Base-by-base conservation (phyloP, 2,888 invertebrate species). In the Amphiduros pacificus region DNA sequence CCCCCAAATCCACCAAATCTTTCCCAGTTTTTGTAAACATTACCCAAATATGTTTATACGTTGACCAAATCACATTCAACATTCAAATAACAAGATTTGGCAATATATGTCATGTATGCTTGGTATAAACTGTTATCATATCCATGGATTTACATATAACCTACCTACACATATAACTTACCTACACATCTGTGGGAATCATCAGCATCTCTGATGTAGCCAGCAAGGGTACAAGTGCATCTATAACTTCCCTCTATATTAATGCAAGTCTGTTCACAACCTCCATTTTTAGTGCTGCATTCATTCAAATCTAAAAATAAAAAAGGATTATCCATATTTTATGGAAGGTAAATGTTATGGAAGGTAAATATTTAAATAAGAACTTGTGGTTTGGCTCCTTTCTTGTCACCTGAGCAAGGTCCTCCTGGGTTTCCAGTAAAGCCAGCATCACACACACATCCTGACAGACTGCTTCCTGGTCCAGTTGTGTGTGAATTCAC, bases 181-280 rank as follows among this genome's bases (percentile, higher is more conserved):
- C 44, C 44, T 20, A 44, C 44, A 44, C 44, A 44, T 22, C 22
- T 44, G 20, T 44, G n/a, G n/a, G 22, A 44, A n/a, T 44, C 44
- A 44, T 44, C 44, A n/a, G 22, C 20, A 17, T 44, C 44, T 17
- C 22, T 44, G n/a, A 44, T 22, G n/a, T 5, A 44, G 5, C 44
- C 44, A 44, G 44, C 44, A n/a, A 20, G n/a, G n/a, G 44, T 44
- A 44, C 44, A 44, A 6, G n/a, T 22, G n/a, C 44, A 44, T 11
- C 20, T n/a, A 17, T 44, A 44, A 17, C 22, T 22, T 4, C 44
- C 44, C 5, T n/a, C 20, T 4, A 6, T n/a, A n/a, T 44, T 44
- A 22, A 44, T 22, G 44, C 44, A 44, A 44, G 44, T 44, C n/a
- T 44, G 44, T 44, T 44, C 44, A 44, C 44, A 44, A 11, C 44